phyloP scores from a whole-genome alignment of 2,113 vertebrate genomes.

The Beaufortia kweichowensis region DNA sequence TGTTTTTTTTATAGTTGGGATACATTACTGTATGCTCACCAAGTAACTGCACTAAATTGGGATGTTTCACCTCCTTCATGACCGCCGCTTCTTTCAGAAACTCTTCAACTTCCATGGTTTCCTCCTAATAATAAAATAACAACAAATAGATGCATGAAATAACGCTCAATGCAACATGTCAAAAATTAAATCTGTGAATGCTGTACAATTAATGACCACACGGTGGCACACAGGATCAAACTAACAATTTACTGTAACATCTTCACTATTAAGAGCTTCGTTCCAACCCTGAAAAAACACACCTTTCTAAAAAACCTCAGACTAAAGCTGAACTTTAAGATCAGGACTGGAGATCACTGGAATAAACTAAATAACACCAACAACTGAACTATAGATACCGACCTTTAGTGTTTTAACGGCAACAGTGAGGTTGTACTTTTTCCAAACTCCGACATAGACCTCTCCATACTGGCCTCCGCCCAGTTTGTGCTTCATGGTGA shows the following conservation, averaged over 20 bases:
- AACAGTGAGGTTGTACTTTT: slow-evolving; percentile 96
- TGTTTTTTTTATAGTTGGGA: too few species aligned
- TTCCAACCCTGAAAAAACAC: too few species aligned
- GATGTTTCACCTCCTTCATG: slow-evolving; percentile 99
- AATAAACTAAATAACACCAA: too few species aligned
- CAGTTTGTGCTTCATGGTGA: slow-evolving; percentile 99
- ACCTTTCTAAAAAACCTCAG: too few species aligned
- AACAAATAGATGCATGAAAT: not conserved
- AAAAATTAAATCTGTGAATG: not conserved
- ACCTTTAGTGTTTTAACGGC: slow-evolving; percentile 98
- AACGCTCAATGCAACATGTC: not conserved
- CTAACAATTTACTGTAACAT: too few species aligned
- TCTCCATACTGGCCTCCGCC: slow-evolving; percentile 98
- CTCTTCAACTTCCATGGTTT: slow-evolving; percentile 99
- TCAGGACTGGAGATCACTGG: too few species aligned
- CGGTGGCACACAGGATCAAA: slow-evolving; percentile 59
- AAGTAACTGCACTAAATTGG: slow-evolving; percentile 92
- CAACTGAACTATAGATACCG: too few species aligned
- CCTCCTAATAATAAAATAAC: slow-evolving; percentile 78
- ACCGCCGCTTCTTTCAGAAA: slow-evolving; percentile 98
- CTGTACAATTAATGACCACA: slow-evolving; percentile 46
- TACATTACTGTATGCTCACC: slow-evolving; percentile 73
- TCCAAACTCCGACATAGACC: slow-evolving; percentile 97
- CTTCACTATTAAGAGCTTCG: too few species aligned
- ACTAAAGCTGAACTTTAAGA: too few species aligned